Conservation (phyloP, 2,797 vertebrate genomes). For the Lutra lutra region DNA sequence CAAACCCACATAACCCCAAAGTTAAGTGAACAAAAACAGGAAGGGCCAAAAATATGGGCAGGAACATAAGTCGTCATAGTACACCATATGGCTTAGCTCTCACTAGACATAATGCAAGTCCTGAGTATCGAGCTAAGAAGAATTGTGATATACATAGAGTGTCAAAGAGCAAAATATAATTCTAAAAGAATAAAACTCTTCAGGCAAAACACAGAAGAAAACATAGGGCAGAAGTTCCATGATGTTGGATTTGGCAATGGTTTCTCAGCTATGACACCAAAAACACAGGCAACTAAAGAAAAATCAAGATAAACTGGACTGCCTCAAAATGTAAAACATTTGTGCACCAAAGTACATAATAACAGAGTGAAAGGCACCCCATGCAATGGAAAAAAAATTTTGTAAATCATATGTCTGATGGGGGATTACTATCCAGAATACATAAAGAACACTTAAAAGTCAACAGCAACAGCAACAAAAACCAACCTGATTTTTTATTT, state of each 20-base stretch:
- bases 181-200: not conserved
- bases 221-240: not conserved
- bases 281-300: not conserved
- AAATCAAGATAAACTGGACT: not conserved
- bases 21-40: not conserved
- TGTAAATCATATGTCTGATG: not conserved
- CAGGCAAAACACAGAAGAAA: not conserved
- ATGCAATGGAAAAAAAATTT: not conserved
- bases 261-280: not conserved
- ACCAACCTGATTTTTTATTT: not conserved
- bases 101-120: not conserved
- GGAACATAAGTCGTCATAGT: not conserved
- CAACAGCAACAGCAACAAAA: not conserved
- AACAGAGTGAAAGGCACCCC: not conserved
- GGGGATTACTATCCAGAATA: not conserved
- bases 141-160: not conserved
- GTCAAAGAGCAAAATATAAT: not conserved
- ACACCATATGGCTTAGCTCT: not conserved
- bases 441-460: not conserved
- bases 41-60: not conserved
- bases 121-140: not conserved
- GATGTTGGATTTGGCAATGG: not conserved
- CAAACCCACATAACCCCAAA: not conserved
- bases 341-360: not conserved
- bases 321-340: not conserved